phyloP scores from a whole-genome alignment of 2,113 vertebrate species.

The Sphaerodactylus townsendi region DNA sequence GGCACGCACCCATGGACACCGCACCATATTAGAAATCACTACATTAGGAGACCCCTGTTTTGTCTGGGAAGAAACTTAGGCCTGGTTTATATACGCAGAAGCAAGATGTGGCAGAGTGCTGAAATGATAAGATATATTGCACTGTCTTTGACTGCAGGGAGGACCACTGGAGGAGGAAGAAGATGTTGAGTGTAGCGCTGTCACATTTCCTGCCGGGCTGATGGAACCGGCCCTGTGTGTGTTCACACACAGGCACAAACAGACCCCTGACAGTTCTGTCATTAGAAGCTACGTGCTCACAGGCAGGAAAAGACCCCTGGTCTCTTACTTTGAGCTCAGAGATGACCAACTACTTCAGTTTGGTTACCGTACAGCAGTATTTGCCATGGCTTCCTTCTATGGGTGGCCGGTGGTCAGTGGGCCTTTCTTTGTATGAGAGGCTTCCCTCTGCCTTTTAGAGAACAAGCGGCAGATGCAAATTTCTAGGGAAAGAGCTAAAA shows the following conservation, averaged over 20 bases:
- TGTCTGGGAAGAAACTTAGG: background rate
- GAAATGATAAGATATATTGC: too few relatives aligned
- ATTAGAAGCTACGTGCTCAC: background rate
- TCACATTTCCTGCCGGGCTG: background rate
- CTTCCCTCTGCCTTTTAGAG: slow-evolving; percentile 66
- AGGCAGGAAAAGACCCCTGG: background rate
- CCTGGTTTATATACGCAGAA: too few relatives aligned
- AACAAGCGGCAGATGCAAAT: slow-evolving; percentile 87
- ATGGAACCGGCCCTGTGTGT: background rate
- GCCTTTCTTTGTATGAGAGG: slow-evolving; percentile 41
- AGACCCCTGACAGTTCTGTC: too few relatives aligned
- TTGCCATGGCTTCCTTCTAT: background rate
- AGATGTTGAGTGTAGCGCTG: background rate
- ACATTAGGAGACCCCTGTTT: background rate
- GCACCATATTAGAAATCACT: too few relatives aligned
- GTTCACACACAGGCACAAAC: too few relatives aligned
- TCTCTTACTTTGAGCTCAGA: too few relatives aligned
- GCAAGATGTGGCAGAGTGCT: too few relatives aligned
- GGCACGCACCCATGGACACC: too few relatives aligned
- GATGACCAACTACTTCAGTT: background rate
- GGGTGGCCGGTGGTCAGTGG: accelerated
- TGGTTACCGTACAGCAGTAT: background rate
- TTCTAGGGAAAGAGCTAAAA: slow-evolving; percentile 63
- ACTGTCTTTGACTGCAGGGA: too few relatives aligned
- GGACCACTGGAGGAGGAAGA: too few relatives aligned